Conservation (phyloP, 1,140 invertebrate genomes). For the Acyrthosiphon pisum region DNA sequence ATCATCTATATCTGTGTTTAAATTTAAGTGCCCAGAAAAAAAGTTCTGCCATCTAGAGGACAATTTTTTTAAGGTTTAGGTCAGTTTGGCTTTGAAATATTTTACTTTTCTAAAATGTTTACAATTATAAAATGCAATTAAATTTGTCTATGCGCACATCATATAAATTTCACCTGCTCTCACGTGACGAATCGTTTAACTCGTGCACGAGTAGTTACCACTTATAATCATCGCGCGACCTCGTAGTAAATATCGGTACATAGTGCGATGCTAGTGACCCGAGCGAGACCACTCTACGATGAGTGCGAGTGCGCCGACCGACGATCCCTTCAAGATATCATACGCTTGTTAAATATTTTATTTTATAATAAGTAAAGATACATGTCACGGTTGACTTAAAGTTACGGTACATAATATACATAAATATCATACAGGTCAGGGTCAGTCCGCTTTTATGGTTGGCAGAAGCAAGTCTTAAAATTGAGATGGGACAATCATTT, state of each 20-base stretch:
- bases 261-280: not conserved
- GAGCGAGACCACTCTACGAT: not conserved
- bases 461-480: not conserved
- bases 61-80: not conserved
- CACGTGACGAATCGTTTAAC: not conserved
- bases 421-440: not conserved
- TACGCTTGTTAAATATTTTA: not conserved
- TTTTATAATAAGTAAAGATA: not conserved
- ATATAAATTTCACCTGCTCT: not conserved
- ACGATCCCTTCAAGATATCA: not conserved
- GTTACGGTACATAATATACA: not conserved
- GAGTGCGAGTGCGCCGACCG: not conserved
- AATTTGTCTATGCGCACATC: not conserved
- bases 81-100: not conserved
- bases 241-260: not conserved
- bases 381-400: no score
- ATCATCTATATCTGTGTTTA: not conserved
- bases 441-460: not conserved
- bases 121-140: not conserved
- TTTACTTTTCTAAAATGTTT: not conserved
- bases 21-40: not conserved
- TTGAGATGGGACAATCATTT: not conserved
- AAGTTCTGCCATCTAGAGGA: not conserved
- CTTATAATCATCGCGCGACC: not conserved
- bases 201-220: not conserved